Evolutionary conservation across 2,888 invertebrate species (phyloP).

Genomic region (Oscheius onirici): DNA sequence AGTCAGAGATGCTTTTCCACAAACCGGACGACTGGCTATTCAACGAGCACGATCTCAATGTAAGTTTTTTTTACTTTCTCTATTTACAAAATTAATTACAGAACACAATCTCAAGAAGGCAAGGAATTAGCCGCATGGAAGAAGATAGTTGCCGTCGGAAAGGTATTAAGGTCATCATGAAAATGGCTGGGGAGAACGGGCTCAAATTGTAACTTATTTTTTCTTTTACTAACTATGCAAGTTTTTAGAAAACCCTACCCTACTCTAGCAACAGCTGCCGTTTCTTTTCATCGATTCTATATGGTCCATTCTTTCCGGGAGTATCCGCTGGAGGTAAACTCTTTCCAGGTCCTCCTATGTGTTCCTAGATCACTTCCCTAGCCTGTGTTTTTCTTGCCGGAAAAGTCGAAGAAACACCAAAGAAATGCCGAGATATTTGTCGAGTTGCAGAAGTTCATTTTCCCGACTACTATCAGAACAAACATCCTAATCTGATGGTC

Average conservation of each 20-base stretch:
- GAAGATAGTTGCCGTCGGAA: constrained; percentile 93
- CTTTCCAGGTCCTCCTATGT: not conserved
- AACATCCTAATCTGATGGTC: not conserved
- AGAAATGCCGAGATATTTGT: constrained; percentile 97
- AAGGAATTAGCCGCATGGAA: constrained; percentile 84
- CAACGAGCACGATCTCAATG: not conserved
- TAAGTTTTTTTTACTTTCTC: not conserved
- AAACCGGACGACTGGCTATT: not conserved
- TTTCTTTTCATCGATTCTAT: constrained; percentile 98
- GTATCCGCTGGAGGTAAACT: constrained; percentile 86
- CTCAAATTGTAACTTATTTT: constrained; percentile 74
- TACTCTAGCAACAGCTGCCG: constrained; percentile 96
- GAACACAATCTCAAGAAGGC: constrained; percentile 40
- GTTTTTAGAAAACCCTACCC: constrained; percentile 77
- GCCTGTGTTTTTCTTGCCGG: constrained; percentile 96
- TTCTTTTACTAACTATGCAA: not conserved
- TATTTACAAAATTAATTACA: not conserved
- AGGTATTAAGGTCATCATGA: constrained; percentile 94
- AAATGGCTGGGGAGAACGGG: constrained; percentile 79
- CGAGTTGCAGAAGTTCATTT: constrained; percentile 78
- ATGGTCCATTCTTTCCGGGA: constrained; percentile 97
- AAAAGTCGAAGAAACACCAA: constrained; percentile 99
- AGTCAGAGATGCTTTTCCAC: too few species aligned
- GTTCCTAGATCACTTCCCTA: constrained; percentile 85
- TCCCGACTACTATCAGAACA: not conserved